These are phyloP conservation scores for Athripsodes cinereus DNA, from an alignment of 2,888 invertebrate genomes.

Conservation along the genomic window DNA sequence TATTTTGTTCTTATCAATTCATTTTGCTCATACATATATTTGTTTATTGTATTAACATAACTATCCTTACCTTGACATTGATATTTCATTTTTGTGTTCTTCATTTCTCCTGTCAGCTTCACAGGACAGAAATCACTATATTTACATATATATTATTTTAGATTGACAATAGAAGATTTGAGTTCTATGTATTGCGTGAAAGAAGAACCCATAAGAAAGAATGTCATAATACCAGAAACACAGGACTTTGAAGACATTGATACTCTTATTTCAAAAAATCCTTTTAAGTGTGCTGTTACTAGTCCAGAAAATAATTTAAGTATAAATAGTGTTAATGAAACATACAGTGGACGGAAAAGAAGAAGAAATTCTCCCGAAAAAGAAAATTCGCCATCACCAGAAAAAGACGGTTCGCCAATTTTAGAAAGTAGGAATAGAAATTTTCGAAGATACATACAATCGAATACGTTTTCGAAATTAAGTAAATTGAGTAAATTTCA, in stretches of 20 bases:
- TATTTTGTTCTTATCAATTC: too few species aligned
- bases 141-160: too few species aligned
- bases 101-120: too few species aligned
- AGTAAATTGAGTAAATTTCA: slow-evolving; percentile 50
- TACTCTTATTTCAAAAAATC: slow-evolving; percentile 17
- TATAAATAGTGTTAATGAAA: neutral
- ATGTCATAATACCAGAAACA: slow-evolving; percentile 19
- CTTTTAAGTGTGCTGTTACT: neutral
- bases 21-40: too few species aligned
- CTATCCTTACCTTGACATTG: too few species aligned
- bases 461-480: slow-evolving; percentile 36
- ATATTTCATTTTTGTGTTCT: too few species aligned
- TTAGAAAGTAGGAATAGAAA: slow-evolving; percentile 42
- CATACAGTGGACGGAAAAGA: slow-evolving; percentile 2
- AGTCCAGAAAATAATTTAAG: neutral
- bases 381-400: slow-evolving; percentile 27
- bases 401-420: slow-evolving; percentile 40
- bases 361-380: slow-evolving; percentile 1
- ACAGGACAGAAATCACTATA: too few species aligned
- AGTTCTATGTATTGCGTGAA: slow-evolving; percentile 44
- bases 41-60: too few species aligned
- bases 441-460: slow-evolving; percentile 36
- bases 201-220: slow-evolving; percentile 30
- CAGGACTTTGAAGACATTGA: slow-evolving; percentile 31
- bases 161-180: slow-evolving; percentile 42